Evolutionary conservation across 2,113 vertebrate genomes (phyloP).

Genomic region (Dromaius novaehollandiae): DNA sequence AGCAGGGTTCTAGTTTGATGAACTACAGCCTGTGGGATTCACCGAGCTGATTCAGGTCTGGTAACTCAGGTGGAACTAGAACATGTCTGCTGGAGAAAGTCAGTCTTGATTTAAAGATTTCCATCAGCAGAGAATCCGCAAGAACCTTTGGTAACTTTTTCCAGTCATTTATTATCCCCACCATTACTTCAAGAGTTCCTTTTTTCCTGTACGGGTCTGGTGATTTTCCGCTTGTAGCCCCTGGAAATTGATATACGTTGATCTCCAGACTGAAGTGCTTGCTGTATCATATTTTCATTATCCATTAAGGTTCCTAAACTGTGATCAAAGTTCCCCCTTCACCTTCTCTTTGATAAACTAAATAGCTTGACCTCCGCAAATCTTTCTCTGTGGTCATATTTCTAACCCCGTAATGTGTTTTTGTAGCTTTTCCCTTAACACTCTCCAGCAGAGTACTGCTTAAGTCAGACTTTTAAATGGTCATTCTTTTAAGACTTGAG

Average conservation of each 20-base stretch:
- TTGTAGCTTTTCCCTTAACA: not conserved
- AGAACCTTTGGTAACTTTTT: not conserved
- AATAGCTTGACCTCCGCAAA: not conserved
- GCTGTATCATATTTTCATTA: not conserved
- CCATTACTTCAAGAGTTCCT: not conserved
- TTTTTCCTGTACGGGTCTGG: not conserved
- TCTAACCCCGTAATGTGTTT: not conserved
- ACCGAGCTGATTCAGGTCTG: not conserved
- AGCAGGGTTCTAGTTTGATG: not conserved
- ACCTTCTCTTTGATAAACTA: not conserved
- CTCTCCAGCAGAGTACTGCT: not conserved
- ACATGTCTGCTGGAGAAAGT: not conserved
- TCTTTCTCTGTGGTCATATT: not conserved
- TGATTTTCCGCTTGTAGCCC: not conserved
- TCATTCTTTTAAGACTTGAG: not conserved
- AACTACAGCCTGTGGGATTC: not conserved
- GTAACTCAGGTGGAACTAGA: not conserved
- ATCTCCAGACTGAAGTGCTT: not conserved
- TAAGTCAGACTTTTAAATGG: not conserved
- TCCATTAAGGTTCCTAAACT: not conserved
- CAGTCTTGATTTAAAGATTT: not conserved
- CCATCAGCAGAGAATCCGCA: not conserved
- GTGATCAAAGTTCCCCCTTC: slow-evolving; percentile 7
- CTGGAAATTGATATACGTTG: not conserved
- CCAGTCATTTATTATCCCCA: slow-evolving; percentile 6